Conservation (phyloP, 1,140 invertebrate genomes). For the Aphidius gifuensis region DNA sequence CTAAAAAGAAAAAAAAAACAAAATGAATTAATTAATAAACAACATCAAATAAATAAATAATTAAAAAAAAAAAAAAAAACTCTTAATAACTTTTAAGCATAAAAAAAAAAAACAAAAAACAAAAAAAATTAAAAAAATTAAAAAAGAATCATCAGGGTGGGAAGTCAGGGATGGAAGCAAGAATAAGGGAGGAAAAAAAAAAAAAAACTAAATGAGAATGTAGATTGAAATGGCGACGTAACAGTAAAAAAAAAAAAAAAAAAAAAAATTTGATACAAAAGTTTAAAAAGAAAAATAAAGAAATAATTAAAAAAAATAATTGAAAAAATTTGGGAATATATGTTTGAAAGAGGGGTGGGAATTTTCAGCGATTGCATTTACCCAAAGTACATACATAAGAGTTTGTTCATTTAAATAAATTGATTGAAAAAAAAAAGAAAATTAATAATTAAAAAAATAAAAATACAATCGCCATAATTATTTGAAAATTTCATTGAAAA, state of each 20-base stretch:
- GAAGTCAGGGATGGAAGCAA: constrained; percentile 32
- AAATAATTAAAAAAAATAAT: constrained; percentile 21
- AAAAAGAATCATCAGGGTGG: constrained; percentile 47
- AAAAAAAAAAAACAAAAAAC: no score
- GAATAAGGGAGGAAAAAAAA: constrained; percentile 22
- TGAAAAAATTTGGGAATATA: neutral
- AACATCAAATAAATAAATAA: constrained; percentile 55
- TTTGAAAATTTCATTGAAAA: neutral
- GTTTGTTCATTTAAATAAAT: constrained; percentile 3
- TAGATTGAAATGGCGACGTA: constrained; percentile 24
- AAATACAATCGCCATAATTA: neutral
- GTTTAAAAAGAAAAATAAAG: constrained; percentile 8
- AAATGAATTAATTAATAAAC: constrained; percentile 50
- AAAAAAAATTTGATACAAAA: neutral
- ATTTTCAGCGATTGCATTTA: constrained; percentile 50
- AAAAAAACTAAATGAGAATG: constrained; percentile 21
- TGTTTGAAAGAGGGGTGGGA: constrained; percentile 34
- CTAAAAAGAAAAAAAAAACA: constrained; percentile 25
- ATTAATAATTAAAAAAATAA: constrained; percentile 2
- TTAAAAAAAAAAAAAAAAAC: no score
- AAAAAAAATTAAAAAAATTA: constrained; percentile 46
- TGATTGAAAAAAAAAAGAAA: constrained; percentile 7
- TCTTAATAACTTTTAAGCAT: no score
- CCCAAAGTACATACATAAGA: constrained; percentile 21
- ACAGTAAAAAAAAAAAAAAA: constrained; percentile 1